phyloP scores from a whole-genome alignment of 2,888 invertebrate species.

The Phalera bucephala region DNA sequence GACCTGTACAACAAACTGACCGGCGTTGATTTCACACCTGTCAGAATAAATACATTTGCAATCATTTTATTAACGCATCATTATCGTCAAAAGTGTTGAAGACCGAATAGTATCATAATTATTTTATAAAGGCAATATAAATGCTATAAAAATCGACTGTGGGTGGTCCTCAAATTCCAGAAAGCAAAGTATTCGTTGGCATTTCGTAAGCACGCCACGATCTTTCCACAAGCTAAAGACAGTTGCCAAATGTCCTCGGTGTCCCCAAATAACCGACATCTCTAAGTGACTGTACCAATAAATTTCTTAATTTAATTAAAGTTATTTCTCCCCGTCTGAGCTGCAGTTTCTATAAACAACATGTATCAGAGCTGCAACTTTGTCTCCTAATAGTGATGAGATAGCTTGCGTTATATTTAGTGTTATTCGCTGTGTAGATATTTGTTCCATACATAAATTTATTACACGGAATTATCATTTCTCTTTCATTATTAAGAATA shows the following conservation, averaged over 20 bases:
- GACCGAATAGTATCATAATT: too few relatives aligned
- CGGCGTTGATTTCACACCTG: neutral
- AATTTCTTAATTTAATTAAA: slow-evolving; percentile 71
- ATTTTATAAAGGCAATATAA: too few relatives aligned
- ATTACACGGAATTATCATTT: slow-evolving; percentile 16
- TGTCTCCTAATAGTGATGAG: slow-evolving; percentile 13
- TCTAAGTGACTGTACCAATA: slow-evolving; percentile 49
- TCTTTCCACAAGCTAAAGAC: slow-evolving; percentile 20
- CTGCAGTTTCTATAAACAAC: slow-evolving; percentile 43
- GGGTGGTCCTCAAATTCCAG: slow-evolving; percentile 1
- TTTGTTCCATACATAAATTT: slow-evolving; percentile 5
- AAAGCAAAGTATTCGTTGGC: neutral
- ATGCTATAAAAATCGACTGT: neutral
- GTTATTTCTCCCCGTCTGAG: slow-evolving; percentile 41
- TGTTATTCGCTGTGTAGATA: neutral
- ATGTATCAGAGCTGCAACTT: slow-evolving; percentile 41
- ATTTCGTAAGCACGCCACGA: slow-evolving; percentile 11
- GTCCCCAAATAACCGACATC: slow-evolving; percentile 34
- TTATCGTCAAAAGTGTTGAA: too few relatives aligned
- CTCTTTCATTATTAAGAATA: neutral
- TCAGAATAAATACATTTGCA: neutral
- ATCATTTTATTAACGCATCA: slow-evolving; percentile 1
- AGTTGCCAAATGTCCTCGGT: slow-evolving; percentile 47
- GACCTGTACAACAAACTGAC: too few relatives aligned
- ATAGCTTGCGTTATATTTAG: neutral